Evolutionary conservation across 92 coral and sea anemone genomes (phyloP).

Genomic region (Porites divaricata): DNA sequence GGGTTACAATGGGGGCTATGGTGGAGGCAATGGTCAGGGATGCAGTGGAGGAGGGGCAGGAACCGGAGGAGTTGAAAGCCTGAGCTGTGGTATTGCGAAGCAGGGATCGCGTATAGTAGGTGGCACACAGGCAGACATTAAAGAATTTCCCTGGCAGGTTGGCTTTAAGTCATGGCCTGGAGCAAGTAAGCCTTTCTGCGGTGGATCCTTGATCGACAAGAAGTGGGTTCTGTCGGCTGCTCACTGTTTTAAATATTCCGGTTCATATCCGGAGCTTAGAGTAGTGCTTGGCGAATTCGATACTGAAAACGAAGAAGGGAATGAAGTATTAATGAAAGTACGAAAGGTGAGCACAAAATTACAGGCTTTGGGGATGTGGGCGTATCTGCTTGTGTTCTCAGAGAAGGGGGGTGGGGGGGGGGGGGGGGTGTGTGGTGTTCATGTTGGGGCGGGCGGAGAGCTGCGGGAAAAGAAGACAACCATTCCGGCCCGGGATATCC

Average conservation of each 20-base stretch:
- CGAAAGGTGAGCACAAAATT: slow-evolving; percentile 10
- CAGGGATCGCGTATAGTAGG: slow-evolving; percentile 59
- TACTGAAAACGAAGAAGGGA: slow-evolving; percentile 42
- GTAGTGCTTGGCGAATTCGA: slow-evolving; percentile 57
- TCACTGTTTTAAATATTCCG: slow-evolving; percentile 31
- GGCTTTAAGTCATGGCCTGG: not conserved
- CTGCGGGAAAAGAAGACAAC: too few species aligned
- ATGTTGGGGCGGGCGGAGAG: too few species aligned
- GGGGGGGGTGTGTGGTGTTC: too few species aligned
- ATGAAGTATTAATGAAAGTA: slow-evolving; percentile 49
- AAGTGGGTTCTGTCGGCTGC: slow-evolving; percentile 67
- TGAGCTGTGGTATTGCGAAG: slow-evolving; percentile 48
- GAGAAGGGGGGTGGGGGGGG: too few species aligned
- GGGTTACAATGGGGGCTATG: not conserved
- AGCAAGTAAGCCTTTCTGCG: slow-evolving; percentile 45
- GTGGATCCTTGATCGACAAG: slow-evolving; percentile 58
- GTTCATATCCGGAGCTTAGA: slow-evolving; percentile 2
- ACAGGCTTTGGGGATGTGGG: too few species aligned
- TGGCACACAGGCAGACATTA: slow-evolving; percentile 53
- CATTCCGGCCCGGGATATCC: too few species aligned
- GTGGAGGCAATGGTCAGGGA: slow-evolving; percentile 1
- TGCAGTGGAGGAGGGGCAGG: not conserved
- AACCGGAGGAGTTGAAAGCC: slow-evolving; percentile 7
- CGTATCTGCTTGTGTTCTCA: too few species aligned
- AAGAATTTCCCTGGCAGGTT: slow-evolving; percentile 75